These are phyloP conservation scores for Geopemphigus sp. DNA, from an alignment of 1,140 invertebrate genomes.

Conservation along the genomic window DNA sequence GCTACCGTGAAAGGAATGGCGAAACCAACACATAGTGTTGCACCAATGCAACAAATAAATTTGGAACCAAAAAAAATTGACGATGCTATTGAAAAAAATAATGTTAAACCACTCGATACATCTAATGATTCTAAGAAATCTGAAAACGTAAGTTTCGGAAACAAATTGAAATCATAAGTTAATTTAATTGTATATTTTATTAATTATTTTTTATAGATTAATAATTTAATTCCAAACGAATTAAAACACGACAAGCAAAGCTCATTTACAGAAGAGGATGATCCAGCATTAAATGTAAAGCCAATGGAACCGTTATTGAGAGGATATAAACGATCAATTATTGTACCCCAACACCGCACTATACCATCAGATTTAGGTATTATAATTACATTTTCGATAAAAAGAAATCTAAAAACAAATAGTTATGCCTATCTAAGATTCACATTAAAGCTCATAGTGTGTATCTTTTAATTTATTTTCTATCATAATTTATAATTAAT, in stretches of 20 bases:
- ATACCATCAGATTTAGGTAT: conserved; percentile 49
- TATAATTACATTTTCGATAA: background rate
- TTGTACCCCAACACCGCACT: conserved; percentile 51
- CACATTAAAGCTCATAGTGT: too few relatives aligned
- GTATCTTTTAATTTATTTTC: too few relatives aligned
- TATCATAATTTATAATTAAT: too few relatives aligned
- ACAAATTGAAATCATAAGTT: background rate
- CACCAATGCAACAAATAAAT: conserved; percentile 53
- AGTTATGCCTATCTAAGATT: too few relatives aligned
- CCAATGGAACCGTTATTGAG: conserved; percentile 86
- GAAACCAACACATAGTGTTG: conserved; percentile 59
- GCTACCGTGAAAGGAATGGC: conserved; percentile 84
- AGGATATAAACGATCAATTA: conserved; percentile 61
- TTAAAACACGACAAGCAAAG: conserved; percentile 52
- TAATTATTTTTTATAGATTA: conserved; percentile 15
- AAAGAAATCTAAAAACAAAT: background rate
- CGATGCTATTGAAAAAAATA: conserved; percentile 2
- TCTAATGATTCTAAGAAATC: conserved; percentile 16
- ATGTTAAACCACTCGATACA: conserved; percentile 5
- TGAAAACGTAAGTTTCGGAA: conserved; percentile 12
- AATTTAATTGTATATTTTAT: background rate
- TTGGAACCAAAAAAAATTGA: conserved; percentile 41
- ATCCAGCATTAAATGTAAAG: conserved; percentile 78
- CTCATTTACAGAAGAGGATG: conserved; percentile 65
- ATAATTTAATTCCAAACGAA: conserved; percentile 20